Base-by-base conservation (phyloP, 2,797 vertebrate species). In the Balearica regulorum region DNA sequence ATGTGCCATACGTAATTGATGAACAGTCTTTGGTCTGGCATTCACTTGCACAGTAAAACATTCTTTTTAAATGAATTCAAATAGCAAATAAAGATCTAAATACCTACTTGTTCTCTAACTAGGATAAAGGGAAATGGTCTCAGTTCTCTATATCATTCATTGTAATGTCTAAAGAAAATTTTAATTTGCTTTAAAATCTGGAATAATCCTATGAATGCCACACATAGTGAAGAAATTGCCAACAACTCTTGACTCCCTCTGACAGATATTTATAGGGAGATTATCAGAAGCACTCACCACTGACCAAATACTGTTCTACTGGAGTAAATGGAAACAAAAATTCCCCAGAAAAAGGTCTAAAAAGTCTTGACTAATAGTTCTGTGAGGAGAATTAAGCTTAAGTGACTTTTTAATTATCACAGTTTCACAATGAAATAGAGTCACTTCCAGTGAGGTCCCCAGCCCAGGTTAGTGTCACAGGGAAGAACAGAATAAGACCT, bases 181-280 rank as follows among this genome's bases (percentile, higher is more conserved):
- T 80, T 71, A 60, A 87, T 87, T 71, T 75, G 11, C 29, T 85
- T 90, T 89, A 71, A 92, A 87, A 80, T 62, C 68, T 73, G 48
- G 26, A 92, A 65, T 54, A 83, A 72, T 80, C 41, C 25, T 22
- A 41, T 31, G 39, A 89, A 83, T 87, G 39, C 9, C 0, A 2
- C 24, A 85, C 7, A 22, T 3, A 66, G 8, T 20, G n/a, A 91
- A 78, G 46, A 85, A 90, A 80, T 58, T 80, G 61, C 16, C 46
- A 71, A 24, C 18, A 75, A 29, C 29, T 57, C 24, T 28, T 84
- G 53, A 82, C 26, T 64, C 24, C 7, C 6, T 93, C 53, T 83
- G 65, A 46, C 22, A 77, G 64, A 15, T 89, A 51, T 87, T 93
- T 85, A 43, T 41, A 77, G 21, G 5, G 9, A 16, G 10, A 83